Evolutionary conservation across 2,113 vertebrate genomes (phyloP).

Genomic region (Neogale vison): DNA sequence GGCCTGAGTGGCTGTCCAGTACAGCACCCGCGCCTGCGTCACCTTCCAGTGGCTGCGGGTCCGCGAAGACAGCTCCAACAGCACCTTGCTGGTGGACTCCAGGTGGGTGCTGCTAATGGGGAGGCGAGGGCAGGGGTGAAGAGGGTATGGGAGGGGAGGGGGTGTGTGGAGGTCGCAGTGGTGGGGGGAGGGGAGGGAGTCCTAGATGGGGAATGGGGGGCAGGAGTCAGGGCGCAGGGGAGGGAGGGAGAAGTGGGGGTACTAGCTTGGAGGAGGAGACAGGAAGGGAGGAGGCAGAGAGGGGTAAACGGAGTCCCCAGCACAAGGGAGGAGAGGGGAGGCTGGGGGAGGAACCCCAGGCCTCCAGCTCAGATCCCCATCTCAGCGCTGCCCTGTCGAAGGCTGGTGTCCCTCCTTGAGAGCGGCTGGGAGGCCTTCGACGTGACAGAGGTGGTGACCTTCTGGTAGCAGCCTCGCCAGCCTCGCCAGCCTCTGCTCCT

Average conservation of each 20-base stretch:
- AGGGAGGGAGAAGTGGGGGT: no score
- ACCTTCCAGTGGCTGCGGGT: constrained; percentile 93
- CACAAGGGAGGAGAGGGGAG: background rate
- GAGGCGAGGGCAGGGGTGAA: background rate
- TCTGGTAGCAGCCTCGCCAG: constrained; percentile 88
- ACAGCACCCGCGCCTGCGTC: constrained; percentile 89
- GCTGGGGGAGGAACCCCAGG: no score
- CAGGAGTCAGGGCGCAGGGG: no score
- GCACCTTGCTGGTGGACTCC: constrained; percentile 93
- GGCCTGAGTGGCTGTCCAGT: background rate
- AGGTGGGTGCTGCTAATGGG: constrained; percentile 82
- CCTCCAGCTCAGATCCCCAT: background rate
- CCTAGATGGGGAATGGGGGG: no score
- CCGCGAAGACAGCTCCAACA: constrained; percentile 89
- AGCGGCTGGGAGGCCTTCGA: constrained; percentile 97
- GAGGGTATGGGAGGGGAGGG: no score
- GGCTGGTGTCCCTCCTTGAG: constrained; percentile 92
- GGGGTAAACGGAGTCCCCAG: no score
- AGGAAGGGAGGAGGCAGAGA: no score
- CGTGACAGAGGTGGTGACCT: constrained; percentile 95
- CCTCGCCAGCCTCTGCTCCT: constrained; percentile 90
- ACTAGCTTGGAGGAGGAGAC: no score
- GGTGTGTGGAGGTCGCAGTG: no score
- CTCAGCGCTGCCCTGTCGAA: constrained; percentile 43
- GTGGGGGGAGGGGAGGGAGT: no score